These are phyloP conservation scores for Icerya purchasi DNA, from an alignment of 2,888 invertebrate species.

Conservation along the genomic window DNA sequence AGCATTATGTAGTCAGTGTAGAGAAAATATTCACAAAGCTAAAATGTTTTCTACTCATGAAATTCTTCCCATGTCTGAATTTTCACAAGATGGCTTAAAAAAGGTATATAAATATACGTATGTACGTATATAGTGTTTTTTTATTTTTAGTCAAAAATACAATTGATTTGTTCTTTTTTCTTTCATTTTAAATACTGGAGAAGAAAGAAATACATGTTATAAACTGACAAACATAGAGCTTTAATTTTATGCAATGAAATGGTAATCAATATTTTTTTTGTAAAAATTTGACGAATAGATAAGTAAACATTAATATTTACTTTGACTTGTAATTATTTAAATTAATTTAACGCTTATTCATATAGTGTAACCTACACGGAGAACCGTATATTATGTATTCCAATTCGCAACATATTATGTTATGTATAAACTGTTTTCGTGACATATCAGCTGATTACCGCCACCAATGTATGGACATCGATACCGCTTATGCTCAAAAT, in stretches of 20 bases:
- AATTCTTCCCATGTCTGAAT: conserved; percentile 47
- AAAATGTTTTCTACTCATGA: conserved; percentile 56
- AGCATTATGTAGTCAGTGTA: conserved; percentile 44
- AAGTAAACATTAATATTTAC: too few relatives aligned
- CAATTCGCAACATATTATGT: conserved; percentile 41
- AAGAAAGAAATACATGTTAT: too few relatives aligned
- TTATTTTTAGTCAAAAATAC: too few relatives aligned
- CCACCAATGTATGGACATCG: conserved; percentile 48
- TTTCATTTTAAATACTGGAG: too few relatives aligned
- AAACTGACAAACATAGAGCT: too few relatives aligned
- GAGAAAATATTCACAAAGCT: conserved; percentile 49
- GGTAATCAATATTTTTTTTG: too few relatives aligned
- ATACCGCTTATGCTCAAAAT: conserved; percentile 48
- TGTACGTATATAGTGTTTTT: too few relatives aligned
- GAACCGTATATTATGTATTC: conserved; percentile 57
- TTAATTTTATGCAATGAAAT: too few relatives aligned
- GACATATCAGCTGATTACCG: conserved; percentile 43
- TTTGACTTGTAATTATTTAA: too few relatives aligned
- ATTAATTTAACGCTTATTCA: too few relatives aligned
- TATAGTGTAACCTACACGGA: conserved; percentile 40
- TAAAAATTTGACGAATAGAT: too few relatives aligned
- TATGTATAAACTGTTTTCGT: conserved; percentile 52
- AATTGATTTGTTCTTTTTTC: too few relatives aligned
- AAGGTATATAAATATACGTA: conserved; percentile 27
- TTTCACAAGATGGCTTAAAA: conserved; percentile 40